Evolutionary conservation across 1,140 invertebrate genomes (phyloP).

Genomic region (Rhyacophila brunnea): DNA sequence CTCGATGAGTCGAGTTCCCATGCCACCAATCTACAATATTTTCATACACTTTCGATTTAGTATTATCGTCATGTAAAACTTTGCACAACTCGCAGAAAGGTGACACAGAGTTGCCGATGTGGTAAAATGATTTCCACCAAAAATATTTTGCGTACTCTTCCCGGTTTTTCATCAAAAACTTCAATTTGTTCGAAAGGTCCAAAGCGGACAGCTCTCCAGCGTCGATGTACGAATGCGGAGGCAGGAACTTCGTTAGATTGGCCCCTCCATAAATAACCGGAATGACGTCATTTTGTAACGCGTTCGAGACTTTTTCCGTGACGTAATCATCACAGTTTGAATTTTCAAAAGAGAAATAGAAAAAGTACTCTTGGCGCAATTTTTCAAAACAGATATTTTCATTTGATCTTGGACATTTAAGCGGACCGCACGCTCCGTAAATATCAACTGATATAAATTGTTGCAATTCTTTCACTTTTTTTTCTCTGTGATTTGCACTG

Average conservation of each 20-base stretch:
- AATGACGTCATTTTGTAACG: conserved; percentile 46
- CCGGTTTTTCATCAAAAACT: conserved; percentile 46
- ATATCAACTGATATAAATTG: conserved; percentile 63
- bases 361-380: conserved; percentile 57
- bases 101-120: neutral
- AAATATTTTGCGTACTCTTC: conserved; percentile 53
- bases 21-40: conserved; percentile 22
- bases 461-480: conserved; percentile 54
- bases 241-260: conserved; percentile 55
- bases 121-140: conserved; percentile 48
- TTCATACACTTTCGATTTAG: conserved; percentile 5
- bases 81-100: conserved; percentile 29
- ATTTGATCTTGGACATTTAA: conserved; percentile 38
- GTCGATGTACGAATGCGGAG: conserved; percentile 59
- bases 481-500: conserved; percentile 53
- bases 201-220: conserved; percentile 54
- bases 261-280: conserved; percentile 59
- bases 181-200: conserved; percentile 55
- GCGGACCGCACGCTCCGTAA: conserved; percentile 61
- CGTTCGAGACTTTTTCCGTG: conserved; percentile 59
- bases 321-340: conserved; percentile 56
- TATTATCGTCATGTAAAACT: conserved; percentile 11
- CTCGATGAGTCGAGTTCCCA: conserved; percentile 1
- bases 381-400: conserved; percentile 44
- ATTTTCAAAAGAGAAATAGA: conserved; percentile 67